A percentile compares a stretch with the other conserved stretches of the same genome.
phyloP scores from a whole-genome alignment of 2,888 invertebrate species.

The Temnothorax unifasciatus region DNA sequence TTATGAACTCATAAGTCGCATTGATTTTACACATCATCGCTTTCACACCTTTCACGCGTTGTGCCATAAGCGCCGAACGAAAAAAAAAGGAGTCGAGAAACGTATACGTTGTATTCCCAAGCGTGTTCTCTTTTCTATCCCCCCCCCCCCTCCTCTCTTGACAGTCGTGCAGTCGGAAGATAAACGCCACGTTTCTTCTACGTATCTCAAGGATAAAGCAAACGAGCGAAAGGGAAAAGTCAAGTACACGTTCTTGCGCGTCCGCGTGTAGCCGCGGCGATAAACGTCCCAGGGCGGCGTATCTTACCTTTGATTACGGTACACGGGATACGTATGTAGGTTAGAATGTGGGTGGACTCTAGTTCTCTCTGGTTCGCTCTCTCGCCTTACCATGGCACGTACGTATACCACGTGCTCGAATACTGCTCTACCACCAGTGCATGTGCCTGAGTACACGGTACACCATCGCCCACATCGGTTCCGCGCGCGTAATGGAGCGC shows the following conservation, averaged over 20 bases:
- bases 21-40: slow-evolving; percentile 6
- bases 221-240: slow-evolving; percentile 63
- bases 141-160: not conserved
- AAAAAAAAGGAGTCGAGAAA: not conserved
- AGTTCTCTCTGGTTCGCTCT: slow-evolving; percentile 56
- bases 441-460: not conserved
- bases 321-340: slow-evolving; percentile 76
- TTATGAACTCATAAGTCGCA: not conserved
- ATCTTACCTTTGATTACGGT: slow-evolving; percentile 70
- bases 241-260: slow-evolving; percentile 51
- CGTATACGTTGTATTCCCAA: not conserved
- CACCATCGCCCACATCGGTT: slow-evolving; percentile 23
- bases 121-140: slow-evolving; percentile 10
- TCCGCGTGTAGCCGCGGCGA: slow-evolving; percentile 53
- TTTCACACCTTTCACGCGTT: not conserved
- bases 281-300: slow-evolving; percentile 58
- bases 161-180: slow-evolving; percentile 27
- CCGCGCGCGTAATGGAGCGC: slow-evolving; percentile 62
- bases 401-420: slow-evolving; percentile 25
- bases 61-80: not conserved
- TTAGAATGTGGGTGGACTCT: slow-evolving; percentile 82
- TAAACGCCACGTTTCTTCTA: slow-evolving; percentile 16
- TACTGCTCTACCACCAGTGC: not conserved
- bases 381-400: slow-evolving; percentile 57
- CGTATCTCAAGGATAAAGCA: slow-evolving; percentile 24